A percentile compares a stretch with the other conserved stretches of the same genome.
Evolutionary conservation across 2,797 vertebrate species (phyloP).

Genomic region (Chaetodon trifasciatus): DNA sequence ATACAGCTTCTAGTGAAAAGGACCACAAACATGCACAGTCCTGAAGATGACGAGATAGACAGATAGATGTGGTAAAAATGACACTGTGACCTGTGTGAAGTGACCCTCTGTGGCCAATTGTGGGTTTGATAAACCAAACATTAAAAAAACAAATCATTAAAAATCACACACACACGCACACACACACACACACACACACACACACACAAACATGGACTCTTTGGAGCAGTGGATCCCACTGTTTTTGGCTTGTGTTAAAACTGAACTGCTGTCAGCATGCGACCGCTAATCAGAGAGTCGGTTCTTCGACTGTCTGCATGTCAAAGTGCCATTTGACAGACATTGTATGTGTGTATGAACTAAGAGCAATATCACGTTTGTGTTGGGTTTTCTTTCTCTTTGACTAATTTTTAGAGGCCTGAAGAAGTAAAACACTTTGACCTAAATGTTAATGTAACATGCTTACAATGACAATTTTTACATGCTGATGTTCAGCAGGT

Average conservation of each 20-base stretch:
- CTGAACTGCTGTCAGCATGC: not conserved
- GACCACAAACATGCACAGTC: slow-evolving; percentile 24
- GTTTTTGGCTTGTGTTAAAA: not conserved
- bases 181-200: too few species aligned
- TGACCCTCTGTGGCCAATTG: not conserved
- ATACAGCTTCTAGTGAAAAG: slow-evolving; percentile 23
- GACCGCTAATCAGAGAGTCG: too few species aligned
- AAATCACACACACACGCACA: too few species aligned
- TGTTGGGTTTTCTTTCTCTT: not conserved
- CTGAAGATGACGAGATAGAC: not conserved
- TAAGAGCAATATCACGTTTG: not conserved
- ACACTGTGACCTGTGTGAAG: slow-evolving; percentile 5
- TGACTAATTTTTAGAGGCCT: not conserved
- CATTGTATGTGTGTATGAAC: not conserved
- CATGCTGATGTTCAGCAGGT: not conserved
- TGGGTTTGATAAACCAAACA: not conserved
- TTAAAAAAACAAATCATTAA: not conserved
- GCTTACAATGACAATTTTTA: not conserved
- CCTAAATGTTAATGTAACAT: not conserved
- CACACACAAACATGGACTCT: not conserved
- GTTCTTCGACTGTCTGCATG: too few species aligned
- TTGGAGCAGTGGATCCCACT: not conserved
- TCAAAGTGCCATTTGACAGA: not conserved
- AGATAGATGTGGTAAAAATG: slow-evolving; percentile 12
- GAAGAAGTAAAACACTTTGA: not conserved